A percentile compares a stretch with the other conserved stretches of the same genome.
Evolutionary conservation across 2,797 vertebrate species (phyloP).

Genomic region (Lepus townsendii): DNA sequence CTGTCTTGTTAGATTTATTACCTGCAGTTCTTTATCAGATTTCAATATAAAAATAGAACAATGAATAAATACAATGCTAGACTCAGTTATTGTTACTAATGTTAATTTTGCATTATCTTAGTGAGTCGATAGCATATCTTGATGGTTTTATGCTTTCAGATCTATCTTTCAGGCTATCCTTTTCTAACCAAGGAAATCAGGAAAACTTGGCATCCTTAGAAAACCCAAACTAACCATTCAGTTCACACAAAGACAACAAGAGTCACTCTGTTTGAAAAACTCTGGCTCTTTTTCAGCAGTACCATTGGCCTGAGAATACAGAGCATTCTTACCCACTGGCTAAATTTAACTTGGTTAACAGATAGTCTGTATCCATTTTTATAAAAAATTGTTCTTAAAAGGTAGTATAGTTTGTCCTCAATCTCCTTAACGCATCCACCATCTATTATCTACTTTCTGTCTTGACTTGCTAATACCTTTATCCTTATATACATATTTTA

Average conservation of each 20-base stretch:
- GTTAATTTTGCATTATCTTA: constrained; percentile 47
- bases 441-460: not conserved
- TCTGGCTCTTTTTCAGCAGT: constrained; percentile 75
- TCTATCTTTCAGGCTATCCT: not conserved
- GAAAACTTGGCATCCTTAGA: constrained; percentile 59
- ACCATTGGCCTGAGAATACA: constrained; percentile 63
- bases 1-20: not conserved
- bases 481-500: constrained; percentile 23
- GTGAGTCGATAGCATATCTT: constrained; percentile 44
- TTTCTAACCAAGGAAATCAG: constrained; percentile 31
- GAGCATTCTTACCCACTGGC: constrained; percentile 36
- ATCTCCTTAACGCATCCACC: not conserved
- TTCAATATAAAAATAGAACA: constrained; percentile 45
- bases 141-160: not conserved
- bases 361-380: constrained; percentile 30
- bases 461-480: not conserved
- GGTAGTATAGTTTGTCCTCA: not conserved
- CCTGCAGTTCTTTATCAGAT: constrained; percentile 56
- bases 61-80: constrained; percentile 3
- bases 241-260: constrained; percentile 82
- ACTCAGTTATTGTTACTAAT: not conserved
- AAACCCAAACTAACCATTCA: constrained; percentile 67
- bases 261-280: constrained; percentile 78
- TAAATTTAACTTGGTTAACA: constrained; percentile 72
- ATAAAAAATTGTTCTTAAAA: constrained; percentile 48